Base-by-base conservation (phyloP, 2,797 vertebrate species). In the Syngnathus rostellatus region DNA sequence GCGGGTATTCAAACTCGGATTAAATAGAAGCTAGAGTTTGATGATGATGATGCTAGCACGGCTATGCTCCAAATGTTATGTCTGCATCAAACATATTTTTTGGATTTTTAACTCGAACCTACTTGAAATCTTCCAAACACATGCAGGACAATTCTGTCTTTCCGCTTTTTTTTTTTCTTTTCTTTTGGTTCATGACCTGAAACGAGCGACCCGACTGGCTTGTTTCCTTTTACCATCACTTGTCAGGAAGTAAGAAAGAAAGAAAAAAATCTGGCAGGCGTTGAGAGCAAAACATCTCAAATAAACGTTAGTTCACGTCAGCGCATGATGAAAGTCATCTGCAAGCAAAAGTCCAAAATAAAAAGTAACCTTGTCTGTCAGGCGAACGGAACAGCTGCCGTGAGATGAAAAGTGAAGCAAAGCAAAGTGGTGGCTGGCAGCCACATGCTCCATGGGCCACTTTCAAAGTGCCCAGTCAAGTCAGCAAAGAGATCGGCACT, bases 401-500 rank as follows among this genome's bases (percentile, higher is more conserved):
- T 9, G 9, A 21, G 48, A 73, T 63, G 21, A 59, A 11, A 19
- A 57, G 65, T 59, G 54, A 64, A 55, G 59, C 19, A 69, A 67
- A 75, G 69, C 45, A 68, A 83, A 71, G 69, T 64, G 63, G 71
- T 70, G 68, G 82, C 79, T 89, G 88, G 81, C 23, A 72, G 55
- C 79, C 89, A 88, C 65, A 85, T 88, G 86, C 69, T 54, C 64
- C 73, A 84, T 76, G 73, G 80, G 64, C 53, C 67, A 70, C 66
- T 75, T 85, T 88, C 77, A 88, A 89, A 87, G 81, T 74, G 65
- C 62, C 69, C 78, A 71, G 73, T 76, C 81, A 85, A 88, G 67
- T 17, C 57, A n/a, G 38, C 66, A n/a, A 66, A 64, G 69, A 70
- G 62, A 75, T 25, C 38, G 51, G 67, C 55, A 67, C 60, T 68